phyloP scores from a whole-genome alignment of 2,797 vertebrate genomes.

The Macroramphosus scolopax region DNA sequence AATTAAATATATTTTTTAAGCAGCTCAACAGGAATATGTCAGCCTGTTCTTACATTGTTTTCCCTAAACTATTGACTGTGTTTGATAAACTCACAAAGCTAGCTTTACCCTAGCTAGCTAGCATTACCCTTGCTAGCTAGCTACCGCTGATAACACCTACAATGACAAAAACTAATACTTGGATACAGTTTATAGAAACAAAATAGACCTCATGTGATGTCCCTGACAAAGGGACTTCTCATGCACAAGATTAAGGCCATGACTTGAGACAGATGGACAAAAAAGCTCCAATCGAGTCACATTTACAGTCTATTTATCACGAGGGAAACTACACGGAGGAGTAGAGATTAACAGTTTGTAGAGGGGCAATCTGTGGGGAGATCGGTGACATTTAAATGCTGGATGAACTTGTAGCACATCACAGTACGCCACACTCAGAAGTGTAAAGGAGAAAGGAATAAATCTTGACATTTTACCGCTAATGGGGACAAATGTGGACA shows the following conservation, averaged over 20 bases:
- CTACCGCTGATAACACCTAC: too few species aligned
- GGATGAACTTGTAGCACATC: slow-evolving; percentile 42
- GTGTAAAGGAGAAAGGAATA: slow-evolving; percentile 36
- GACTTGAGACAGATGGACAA: slow-evolving; percentile 15
- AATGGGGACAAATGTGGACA: slow-evolving; percentile 64
- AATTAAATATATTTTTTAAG: too few species aligned
- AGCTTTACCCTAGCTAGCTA: too few species aligned
- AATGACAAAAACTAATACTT: too few species aligned
- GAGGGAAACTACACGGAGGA: slow-evolving; percentile 27
- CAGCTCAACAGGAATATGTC: too few species aligned
- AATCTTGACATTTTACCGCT: slow-evolving; percentile 63
- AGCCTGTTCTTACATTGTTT: too few species aligned
- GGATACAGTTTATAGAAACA: too few species aligned
- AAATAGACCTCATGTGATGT: too few species aligned
- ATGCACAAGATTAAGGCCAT: slow-evolving; percentile 11
- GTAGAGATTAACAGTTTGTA: slow-evolving; percentile 18
- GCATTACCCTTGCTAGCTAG: too few species aligned
- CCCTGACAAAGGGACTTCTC: too few species aligned
- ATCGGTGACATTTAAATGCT: slow-evolving; percentile 62
- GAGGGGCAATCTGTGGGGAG: slow-evolving; percentile 28
- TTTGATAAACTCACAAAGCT: too few species aligned
- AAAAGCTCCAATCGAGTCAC: slow-evolving; percentile 27
- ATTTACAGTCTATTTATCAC: slow-evolving; percentile 27
- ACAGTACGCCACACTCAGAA: slow-evolving; percentile 28
- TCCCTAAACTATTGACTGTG: too few species aligned